These are phyloP conservation scores for Pterophyllum scalare DNA, from an alignment of 2,113 vertebrate genomes.

Conservation along the genomic window DNA sequence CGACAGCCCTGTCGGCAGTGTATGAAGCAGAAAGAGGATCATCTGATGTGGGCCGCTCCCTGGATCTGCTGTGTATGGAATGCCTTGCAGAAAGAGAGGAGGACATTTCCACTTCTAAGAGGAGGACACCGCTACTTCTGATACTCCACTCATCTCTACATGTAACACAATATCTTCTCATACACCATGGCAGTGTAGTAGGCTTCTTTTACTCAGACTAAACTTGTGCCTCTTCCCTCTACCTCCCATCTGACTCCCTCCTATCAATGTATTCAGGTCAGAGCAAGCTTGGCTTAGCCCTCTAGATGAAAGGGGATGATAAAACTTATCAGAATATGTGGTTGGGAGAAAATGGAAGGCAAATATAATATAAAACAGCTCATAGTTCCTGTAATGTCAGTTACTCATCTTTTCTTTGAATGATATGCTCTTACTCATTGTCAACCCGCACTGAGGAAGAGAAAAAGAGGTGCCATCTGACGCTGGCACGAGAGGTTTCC, in stretches of 20 bases:
- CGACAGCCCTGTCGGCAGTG: slow-evolving; percentile 77
- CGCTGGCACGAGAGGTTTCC: slow-evolving; percentile 28
- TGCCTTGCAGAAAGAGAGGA: slow-evolving; percentile 67
- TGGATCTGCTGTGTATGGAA: slow-evolving; percentile 69
- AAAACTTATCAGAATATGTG: slow-evolving; percentile 35
- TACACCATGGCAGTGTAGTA: slow-evolving; percentile 20
- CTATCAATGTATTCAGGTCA: slow-evolving; percentile 31
- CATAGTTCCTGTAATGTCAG: slow-evolving; percentile 8
- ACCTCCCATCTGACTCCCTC: slow-evolving; percentile 26
- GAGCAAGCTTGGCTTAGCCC: slow-evolving; percentile 37
- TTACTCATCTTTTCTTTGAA: slow-evolving; percentile 43
- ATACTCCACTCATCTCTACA: slow-evolving; percentile 49
- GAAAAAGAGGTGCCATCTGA: slow-evolving; percentile 34
- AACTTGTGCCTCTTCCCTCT: slow-evolving; percentile 16
- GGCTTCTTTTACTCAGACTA: slow-evolving; percentile 23
- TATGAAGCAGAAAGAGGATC: slow-evolving; percentile 78
- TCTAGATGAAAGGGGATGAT: slow-evolving; percentile 47
- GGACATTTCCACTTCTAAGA: slow-evolving; percentile 60
- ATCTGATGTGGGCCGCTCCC: slow-evolving; percentile 69
- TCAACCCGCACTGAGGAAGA: slow-evolving; percentile 24
- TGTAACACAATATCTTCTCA: slow-evolving; percentile 52
- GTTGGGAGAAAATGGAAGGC: slow-evolving; percentile 28
- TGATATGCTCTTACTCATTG: slow-evolving; percentile 13
- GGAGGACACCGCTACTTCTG: slow-evolving; percentile 50
- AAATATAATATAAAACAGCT: slow-evolving; percentile 5